These are phyloP conservation scores for Tipula unca DNA, from an alignment of 2,888 invertebrate genomes.

Conservation along the genomic window DNA sequence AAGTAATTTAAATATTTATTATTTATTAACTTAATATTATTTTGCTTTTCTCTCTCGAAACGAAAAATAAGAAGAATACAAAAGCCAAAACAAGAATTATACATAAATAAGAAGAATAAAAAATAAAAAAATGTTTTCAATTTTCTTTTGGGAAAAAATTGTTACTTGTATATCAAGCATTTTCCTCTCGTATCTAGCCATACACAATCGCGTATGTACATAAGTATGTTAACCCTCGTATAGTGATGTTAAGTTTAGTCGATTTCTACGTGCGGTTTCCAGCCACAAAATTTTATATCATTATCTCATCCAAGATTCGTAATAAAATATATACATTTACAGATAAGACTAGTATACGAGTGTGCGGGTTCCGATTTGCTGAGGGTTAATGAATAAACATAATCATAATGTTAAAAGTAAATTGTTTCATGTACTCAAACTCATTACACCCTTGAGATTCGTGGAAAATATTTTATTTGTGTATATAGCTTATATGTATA, in stretches of 20 bases:
- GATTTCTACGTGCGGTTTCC: not conserved
- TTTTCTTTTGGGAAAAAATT: not conserved
- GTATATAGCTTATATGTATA: too few species aligned
- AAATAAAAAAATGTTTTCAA: conserved; percentile 1
- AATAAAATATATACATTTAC: not conserved
- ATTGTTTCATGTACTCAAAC: not conserved
- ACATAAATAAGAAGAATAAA: not conserved
- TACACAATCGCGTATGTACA: not conserved
- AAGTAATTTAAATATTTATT: conserved; percentile 2
- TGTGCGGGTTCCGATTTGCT: not conserved
- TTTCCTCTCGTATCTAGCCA: not conserved
- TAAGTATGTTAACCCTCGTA: not conserved
- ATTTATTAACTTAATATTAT: not conserved
- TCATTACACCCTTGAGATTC: not conserved
- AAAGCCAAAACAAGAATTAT: not conserved
- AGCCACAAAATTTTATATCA: not conserved
- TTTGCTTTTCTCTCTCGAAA: not conserved
- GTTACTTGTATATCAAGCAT: not conserved
- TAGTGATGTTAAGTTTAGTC: not conserved
- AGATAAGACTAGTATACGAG: not conserved
- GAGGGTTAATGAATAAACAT: not conserved
- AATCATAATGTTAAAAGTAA: not conserved
- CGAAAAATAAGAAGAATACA: not conserved
- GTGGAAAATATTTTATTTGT: not conserved
- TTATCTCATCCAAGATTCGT: not conserved